A percentile compares a stretch with the other conserved stretches of the same genome.
Evolutionary conservation across 2,888 invertebrate species (phyloP).

Genomic region (Norana najaformis): DNA sequence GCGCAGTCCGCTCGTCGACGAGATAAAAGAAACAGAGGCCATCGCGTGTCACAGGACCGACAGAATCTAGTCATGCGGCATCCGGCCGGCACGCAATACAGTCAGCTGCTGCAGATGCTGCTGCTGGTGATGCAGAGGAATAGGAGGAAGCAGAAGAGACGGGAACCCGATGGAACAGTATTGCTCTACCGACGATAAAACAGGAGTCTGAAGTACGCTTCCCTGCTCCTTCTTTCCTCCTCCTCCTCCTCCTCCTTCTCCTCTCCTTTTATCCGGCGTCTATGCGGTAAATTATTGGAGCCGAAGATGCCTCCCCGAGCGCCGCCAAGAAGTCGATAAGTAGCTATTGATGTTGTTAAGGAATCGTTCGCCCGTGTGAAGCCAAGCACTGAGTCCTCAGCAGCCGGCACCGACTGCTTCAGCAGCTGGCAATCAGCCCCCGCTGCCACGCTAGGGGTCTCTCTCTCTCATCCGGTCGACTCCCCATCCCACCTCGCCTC

Average conservation of each 20-base stretch:
- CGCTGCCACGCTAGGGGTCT: not conserved
- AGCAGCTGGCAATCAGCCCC: not conserved
- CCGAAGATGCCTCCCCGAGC: not conserved
- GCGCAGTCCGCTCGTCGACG: too few relatives aligned
- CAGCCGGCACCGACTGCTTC: not conserved
- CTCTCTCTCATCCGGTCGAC: not conserved
- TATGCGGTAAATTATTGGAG: not conserved
- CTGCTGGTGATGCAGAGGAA: not conserved
- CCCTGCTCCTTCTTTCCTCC: constrained; percentile 14
- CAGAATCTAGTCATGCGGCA: not conserved
- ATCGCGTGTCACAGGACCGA: not conserved
- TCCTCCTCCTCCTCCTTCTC: not conserved
- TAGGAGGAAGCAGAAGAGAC: too few relatives aligned
- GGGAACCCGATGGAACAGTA: not conserved
- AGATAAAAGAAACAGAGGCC: not conserved
- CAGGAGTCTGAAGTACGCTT: not conserved
- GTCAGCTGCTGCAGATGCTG: not conserved
- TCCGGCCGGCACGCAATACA: not conserved
- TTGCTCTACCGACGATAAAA: not conserved
- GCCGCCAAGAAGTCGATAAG: not conserved
- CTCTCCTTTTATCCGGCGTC: not conserved
- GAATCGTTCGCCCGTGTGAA: constrained; percentile 15
- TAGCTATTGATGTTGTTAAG: constrained; percentile 16
- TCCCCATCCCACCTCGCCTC: not conserved
- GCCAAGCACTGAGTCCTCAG: not conserved